A percentile compares a stretch with the other conserved stretches of the same genome.
phyloP scores from a whole-genome alignment of 2,888 invertebrate species.

The Drosophila stalkeri region DNA sequence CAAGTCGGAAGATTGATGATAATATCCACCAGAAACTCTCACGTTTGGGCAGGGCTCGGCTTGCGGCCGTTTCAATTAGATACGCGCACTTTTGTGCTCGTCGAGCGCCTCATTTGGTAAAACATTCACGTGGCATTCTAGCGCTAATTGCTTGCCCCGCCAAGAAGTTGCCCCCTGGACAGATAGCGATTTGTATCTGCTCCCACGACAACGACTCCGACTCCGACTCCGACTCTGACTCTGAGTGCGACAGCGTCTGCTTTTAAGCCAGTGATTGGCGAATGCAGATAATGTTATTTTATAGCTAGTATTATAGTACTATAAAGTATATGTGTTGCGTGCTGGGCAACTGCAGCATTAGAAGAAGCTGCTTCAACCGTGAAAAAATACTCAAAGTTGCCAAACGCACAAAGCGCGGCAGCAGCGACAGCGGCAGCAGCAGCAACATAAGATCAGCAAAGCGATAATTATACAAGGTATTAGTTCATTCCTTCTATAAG shows the following conservation, averaged over 20 bases:
- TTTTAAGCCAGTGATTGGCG: slow-evolving; percentile 69
- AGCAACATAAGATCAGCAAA: slow-evolving; percentile 69
- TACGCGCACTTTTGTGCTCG: slow-evolving; percentile 17
- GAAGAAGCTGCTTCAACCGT: slow-evolving; percentile 44
- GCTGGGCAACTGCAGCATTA: slow-evolving; percentile 51
- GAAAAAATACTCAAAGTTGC: slow-evolving; percentile 67
- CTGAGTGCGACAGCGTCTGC: slow-evolving; percentile 5
- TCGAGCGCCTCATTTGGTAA: slow-evolving; percentile 53
- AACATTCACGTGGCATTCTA: slow-evolving; percentile 63
- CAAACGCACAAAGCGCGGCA: slow-evolving; percentile 49
- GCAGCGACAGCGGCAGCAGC: slow-evolving; percentile 17
- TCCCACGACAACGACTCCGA: slow-evolving; percentile 56
- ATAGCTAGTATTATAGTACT: slow-evolving; percentile 7
- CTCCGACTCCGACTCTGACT: slow-evolving; percentile 26
- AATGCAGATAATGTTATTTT: slow-evolving; percentile 57
- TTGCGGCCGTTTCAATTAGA: slow-evolving; percentile 74
- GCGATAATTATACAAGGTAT: slow-evolving; percentile 80
- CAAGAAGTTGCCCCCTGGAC: slow-evolving; percentile 31
- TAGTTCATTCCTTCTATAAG: slow-evolving; percentile 55
- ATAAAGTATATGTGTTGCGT: slow-evolving; percentile 59
- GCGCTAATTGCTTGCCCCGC: slow-evolving; percentile 66
- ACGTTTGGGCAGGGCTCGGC: slow-evolving; percentile 52
- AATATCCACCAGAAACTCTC: slow-evolving; percentile 60
- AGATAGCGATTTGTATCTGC: slow-evolving; percentile 59
- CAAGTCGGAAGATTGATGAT: slow-evolving; percentile 64